Conservation (phyloP, 2,888 invertebrate genomes). For the Tenthredo mesomela region DNA sequence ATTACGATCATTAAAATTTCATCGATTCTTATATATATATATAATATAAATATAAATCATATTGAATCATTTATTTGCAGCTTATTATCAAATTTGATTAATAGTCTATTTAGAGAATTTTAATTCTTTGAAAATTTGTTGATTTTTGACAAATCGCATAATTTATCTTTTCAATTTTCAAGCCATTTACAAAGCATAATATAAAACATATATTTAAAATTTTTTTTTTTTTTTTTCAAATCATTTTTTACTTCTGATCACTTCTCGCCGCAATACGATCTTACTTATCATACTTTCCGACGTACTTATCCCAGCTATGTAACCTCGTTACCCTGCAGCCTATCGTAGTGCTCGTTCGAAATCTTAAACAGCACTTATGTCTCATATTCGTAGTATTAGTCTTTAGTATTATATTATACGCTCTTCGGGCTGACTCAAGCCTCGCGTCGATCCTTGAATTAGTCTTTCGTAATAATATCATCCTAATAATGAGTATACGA, state of each 20-base stretch:
- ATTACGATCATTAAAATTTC: not conserved
- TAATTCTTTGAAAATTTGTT: not conserved
- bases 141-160: not conserved
- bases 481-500: not conserved
- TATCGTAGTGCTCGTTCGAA: constrained; percentile 63
- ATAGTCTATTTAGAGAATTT: too few species aligned
- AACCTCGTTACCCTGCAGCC: constrained; percentile 26
- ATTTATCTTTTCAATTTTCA: not conserved
- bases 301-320: constrained; percentile 57
- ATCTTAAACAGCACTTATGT: constrained; percentile 63
- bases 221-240: not conserved
- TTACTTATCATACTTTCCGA: constrained; percentile 52
- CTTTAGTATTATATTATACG: constrained; percentile 58
- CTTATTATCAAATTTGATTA: too few species aligned
- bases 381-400: constrained; percentile 62
- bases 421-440: constrained; percentile 31
- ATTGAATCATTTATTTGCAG: too few species aligned
- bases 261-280: not conserved
- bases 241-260: not conserved
- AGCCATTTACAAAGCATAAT: not conserved
- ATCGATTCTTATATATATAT: not conserved
- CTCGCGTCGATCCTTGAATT: constrained; percentile 48
- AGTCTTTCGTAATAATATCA: constrained; percentile 30
- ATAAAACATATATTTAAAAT: not conserved
- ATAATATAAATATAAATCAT: too few species aligned